phyloP scores from a whole-genome alignment of 2,113 vertebrate genomes.

The Rhinopomastus cyanomelas region DNA sequence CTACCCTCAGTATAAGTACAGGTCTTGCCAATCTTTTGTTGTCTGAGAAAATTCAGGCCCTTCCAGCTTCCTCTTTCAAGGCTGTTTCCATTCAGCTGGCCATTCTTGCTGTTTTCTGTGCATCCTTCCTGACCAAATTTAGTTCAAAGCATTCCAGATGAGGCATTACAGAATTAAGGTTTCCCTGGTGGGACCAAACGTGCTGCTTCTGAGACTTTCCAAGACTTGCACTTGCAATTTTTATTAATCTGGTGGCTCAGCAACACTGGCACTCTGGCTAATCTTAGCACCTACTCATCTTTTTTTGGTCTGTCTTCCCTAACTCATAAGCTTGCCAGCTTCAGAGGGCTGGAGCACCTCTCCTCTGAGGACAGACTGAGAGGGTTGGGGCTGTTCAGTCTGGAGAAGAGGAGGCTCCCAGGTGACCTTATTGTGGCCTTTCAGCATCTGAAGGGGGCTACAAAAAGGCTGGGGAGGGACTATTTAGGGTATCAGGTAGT shows the following conservation, averaged over 20 bases:
- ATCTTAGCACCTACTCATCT: not conserved
- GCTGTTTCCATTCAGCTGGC: not conserved
- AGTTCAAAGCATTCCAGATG: not conserved
- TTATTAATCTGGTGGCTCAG: not conserved
- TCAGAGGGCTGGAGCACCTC: too few species aligned
- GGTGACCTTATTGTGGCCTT: too few species aligned
- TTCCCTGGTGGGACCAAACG: not conserved
- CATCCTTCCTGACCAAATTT: not conserved
- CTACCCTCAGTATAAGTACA: not conserved
- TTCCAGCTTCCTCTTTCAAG: not conserved
- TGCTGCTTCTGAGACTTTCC: not conserved
- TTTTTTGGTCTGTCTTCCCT: not conserved
- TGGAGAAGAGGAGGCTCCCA: too few species aligned
- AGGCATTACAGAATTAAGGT: not conserved
- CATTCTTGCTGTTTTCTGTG: not conserved
- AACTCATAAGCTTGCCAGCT: not conserved
- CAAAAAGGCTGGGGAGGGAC: too few species aligned
- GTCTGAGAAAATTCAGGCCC: not conserved
- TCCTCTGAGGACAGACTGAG: too few species aligned
- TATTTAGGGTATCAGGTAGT: too few species aligned
- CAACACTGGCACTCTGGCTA: not conserved
- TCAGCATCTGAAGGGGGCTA: too few species aligned
- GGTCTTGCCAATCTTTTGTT: not conserved
- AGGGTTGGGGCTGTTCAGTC: too few species aligned
- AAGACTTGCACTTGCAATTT: not conserved